Conservation (phyloP, 2,797 vertebrate genomes). For the Danio choprae region DNA sequence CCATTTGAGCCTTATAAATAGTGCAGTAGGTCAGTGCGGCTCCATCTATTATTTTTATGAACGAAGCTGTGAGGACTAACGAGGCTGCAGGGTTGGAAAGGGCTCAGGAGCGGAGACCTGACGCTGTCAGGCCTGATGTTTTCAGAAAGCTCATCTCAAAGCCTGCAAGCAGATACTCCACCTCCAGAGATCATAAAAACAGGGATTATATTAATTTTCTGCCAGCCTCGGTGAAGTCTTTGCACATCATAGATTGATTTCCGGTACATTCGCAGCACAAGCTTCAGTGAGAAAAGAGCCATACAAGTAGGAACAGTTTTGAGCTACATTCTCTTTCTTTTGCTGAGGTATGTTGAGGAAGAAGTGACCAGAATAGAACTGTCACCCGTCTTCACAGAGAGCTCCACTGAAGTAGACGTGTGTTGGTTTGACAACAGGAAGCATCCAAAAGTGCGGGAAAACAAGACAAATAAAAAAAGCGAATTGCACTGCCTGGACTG, state of each 20-base stretch:
- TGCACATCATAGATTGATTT: constrained; percentile 72
- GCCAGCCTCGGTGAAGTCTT: constrained; percentile 60
- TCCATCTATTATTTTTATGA: constrained; percentile 67
- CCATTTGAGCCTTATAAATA: constrained; percentile 56
- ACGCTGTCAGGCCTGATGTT: constrained; percentile 46
- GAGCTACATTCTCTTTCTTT: neutral
- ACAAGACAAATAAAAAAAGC: neutral
- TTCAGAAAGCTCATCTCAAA: constrained; percentile 56
- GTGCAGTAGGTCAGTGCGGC: constrained; percentile 59
- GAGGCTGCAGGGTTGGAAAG: constrained; percentile 6
- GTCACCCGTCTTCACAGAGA: constrained; percentile 10
- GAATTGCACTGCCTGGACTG: constrained; percentile 12
- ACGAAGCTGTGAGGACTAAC: constrained; percentile 53
- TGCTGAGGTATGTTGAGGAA: constrained; percentile 2
- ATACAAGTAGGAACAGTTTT: neutral
- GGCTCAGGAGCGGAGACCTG: constrained; percentile 55
- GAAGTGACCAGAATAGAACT: constrained; percentile 20
- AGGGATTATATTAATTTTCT: constrained; percentile 69
- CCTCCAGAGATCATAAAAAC: constrained; percentile 66
- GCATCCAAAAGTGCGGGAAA: constrained; percentile 10
- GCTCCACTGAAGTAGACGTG: constrained; percentile 3
- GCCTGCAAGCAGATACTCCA: constrained; percentile 51
- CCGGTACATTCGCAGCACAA: constrained; percentile 60
- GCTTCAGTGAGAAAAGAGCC: constrained; percentile 58
- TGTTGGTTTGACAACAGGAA: constrained; percentile 6